phyloP scores from a whole-genome alignment of 2,888 invertebrate genomes.

The Ryuthela nishihirai region DNA sequence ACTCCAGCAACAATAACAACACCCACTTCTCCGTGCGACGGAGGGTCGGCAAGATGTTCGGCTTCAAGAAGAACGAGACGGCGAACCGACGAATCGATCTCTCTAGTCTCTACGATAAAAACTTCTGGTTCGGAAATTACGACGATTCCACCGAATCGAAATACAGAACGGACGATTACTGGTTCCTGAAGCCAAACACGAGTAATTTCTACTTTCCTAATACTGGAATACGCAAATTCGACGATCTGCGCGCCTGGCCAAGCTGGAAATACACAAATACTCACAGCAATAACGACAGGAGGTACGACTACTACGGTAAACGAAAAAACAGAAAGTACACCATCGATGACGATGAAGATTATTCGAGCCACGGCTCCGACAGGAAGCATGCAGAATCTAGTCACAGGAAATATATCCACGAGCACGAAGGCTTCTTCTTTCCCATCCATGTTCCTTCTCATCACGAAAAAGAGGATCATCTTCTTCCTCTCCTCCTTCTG shows the following conservation, averaged over 20 bases:
- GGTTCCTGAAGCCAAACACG: constrained; percentile 7
- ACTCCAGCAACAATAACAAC: no score
- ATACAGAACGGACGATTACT: constrained; percentile 9
- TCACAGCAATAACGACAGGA: no score
- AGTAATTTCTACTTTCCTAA: constrained; percentile 6
- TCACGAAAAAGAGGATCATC: constrained; percentile 32
- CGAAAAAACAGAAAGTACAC: constrained; percentile 8
- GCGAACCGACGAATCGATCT: no score
- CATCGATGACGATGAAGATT: constrained; percentile 19
- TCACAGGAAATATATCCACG: constrained; percentile 27
- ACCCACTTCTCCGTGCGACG: no score
- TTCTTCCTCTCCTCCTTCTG: constrained; percentile 17
- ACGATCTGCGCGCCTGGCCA: constrained; percentile 8
- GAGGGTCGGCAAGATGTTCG: no score
- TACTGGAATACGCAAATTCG: constrained; percentile 16
- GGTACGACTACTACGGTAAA: constrained; percentile 7
- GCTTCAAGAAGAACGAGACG: no score
- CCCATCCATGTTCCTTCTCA: constrained; percentile 23
- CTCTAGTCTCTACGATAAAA: no score
- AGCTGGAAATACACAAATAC: no score
- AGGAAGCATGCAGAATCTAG: constrained; percentile 14
- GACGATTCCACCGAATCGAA: no score
- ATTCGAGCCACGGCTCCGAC: constrained; percentile 13
- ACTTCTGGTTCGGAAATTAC: no score
- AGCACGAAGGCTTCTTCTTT: constrained; percentile 30